Base-by-base conservation (phyloP, 2,888 invertebrate genomes). In the Agonopterix heracliana region DNA sequence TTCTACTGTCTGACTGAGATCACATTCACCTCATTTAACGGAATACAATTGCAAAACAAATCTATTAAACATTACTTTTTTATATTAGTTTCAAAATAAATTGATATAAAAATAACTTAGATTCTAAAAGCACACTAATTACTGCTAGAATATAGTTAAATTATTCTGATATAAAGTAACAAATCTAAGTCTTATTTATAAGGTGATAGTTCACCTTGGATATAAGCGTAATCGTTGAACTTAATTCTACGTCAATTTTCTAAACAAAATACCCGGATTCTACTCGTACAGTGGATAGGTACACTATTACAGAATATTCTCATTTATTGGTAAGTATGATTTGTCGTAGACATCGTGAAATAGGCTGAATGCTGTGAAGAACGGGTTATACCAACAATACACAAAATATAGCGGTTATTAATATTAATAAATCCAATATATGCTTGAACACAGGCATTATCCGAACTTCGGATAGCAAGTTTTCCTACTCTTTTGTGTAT, bases 181-280 rank as follows among this genome's bases (percentile, higher is more conserved):
- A 78, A 71, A 70, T 74, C 71, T 76, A 71, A 85, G 83, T 85
- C 86, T 85, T 83, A 82, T 80, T 78, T 75, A 75, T 70, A 81
- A 81, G 85, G 85, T 78, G 73, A 64, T 51, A 51, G 52, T 56
- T 59, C 71, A 75, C 82, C 83, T 74, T 68, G 66, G 63, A 67
- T 69, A 75, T 86, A 86, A 86, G 86, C 86, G 86, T 86, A 84
- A 81, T 85, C 80, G 75, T 85, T 85, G 68, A 68, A 78, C 84
- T 83, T 83, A 82, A 69, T 61, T 63, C 80, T 83, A 82, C 55
- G 55, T 66, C 64, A 65, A 70, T 70, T 73, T 61, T 60, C 62
- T 66, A 69, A 56, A 57, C 53, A 50, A 66, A 64, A 66, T 69
- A 75, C 70, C 71, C 74, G 73, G 64, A 49, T 56, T 65, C 51